Evolutionary conservation across 2,113 vertebrate genomes (phyloP).

Genomic region (Paracanthobrama guichenoti): DNA sequence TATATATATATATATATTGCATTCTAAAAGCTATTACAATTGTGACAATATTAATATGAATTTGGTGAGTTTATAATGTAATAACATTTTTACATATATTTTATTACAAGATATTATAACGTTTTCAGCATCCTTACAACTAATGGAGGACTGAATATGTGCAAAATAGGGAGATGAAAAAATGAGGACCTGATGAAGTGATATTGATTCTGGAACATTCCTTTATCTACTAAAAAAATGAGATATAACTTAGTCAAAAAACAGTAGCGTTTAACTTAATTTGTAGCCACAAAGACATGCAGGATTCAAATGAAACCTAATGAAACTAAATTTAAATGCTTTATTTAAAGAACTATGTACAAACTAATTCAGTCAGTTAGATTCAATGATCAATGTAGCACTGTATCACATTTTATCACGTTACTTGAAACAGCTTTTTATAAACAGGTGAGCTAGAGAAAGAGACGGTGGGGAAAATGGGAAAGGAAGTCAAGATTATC

Average conservation of each 20-base stretch:
- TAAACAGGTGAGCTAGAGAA: conserved; percentile 67
- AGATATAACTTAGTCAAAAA: neutral
- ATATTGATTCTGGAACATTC: too few relatives aligned
- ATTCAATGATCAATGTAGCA: neutral
- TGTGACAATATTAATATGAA: too few relatives aligned
- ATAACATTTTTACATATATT: too few relatives aligned
- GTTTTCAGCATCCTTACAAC: too few relatives aligned
- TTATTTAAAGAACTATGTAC: neutral
- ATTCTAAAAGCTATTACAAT: too few relatives aligned
- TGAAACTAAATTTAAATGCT: neutral
- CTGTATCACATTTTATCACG: neutral
- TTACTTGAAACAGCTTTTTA: conserved; percentile 3
- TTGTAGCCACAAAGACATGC: neutral
- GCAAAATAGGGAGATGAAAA: neutral
- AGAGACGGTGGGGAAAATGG: conserved; percentile 70
- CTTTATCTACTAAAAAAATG: neutral
- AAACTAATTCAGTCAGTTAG: neutral
- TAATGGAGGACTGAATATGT: neutral
- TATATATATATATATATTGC: too few relatives aligned
- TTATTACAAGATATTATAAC: too few relatives aligned
- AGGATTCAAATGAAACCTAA: neutral
- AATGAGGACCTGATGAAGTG: neutral
- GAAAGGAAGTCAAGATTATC: conserved; percentile 96
- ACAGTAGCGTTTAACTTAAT: neutral
- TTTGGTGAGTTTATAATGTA: too few relatives aligned